Evolutionary conservation across 92 coral and sea anemone species (phyloP), one percentile per base, ranked within the genome.

Genomic region (Umimayanthus chanpuru): DNA sequence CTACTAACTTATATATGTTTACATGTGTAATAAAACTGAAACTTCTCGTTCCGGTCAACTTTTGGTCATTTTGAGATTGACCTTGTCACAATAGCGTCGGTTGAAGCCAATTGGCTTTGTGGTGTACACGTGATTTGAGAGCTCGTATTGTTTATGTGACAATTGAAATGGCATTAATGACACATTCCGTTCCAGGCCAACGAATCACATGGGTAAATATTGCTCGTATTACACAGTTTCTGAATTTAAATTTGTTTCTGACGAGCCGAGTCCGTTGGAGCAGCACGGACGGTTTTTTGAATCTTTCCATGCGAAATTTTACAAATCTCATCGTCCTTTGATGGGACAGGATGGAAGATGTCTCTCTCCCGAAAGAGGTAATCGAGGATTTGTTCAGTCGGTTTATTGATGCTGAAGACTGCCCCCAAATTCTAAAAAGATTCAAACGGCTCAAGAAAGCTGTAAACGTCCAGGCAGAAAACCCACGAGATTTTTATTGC

Each of bases 341-440:
- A 74, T 77, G 81, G 89, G 74, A 75, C 68, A 74, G 77, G 47
- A 92, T 92, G 94, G 94, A 92, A 89, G 89, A 92, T 92, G 90
- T 15, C 23, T 82, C 82, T 9, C 56, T 41, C 16, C 88, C 73
- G 77, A 78, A 65, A 39, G 87, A 70, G 43, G 78, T 83, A 83
- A 43, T 88, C 68, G 98, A 96, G 76, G 93, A 90, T 74, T 88
- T 96, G 75, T 96, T 96, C 78, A 91, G 77, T 73, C 94, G 92
- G 90, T 96, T 96, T 85, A 85, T 89, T 36, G 94, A 94, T 73
- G 98, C 98, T 40, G 88, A 92, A 82, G 97, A 96, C 74, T 93
- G 96, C 66, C 92, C 93, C 58, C 95, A 94, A 81, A 95, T 96
- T 68, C 80, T 96, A 32, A 92, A 92, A 55, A 83, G 94, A 67